Evolutionary conservation across 2,888 invertebrate genomes (phyloP).

Genomic region (Drosophila quinaria): DNA sequence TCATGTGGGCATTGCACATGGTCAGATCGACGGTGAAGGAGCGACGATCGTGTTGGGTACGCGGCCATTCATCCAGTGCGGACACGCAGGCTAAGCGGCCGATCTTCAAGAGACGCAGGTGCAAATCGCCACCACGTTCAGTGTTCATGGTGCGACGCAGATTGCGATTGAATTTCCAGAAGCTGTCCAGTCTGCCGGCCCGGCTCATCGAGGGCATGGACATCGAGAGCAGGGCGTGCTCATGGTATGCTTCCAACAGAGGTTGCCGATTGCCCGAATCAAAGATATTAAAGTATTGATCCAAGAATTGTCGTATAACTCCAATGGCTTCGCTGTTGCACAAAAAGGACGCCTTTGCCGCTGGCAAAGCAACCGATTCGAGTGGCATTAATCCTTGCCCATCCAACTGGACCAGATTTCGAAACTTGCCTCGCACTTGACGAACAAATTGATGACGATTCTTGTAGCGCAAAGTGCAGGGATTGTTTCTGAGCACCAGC

Average conservation of each 20-base stretch:
- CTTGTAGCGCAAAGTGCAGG: constrained; percentile 46
- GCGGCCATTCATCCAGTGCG: constrained; percentile 93
- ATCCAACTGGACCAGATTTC: constrained; percentile 94
- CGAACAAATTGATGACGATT: constrained; percentile 87
- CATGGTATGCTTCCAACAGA: constrained; percentile 94
- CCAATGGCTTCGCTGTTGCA: constrained; percentile 66
- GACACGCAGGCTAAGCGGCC: constrained; percentile 93
- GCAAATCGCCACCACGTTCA: constrained; percentile 87
- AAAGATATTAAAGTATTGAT: constrained; percentile 94
- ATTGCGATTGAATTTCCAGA: constrained; percentile 90
- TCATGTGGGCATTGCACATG: constrained; percentile 89
- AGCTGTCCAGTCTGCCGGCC: constrained; percentile 87
- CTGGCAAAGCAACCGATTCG: constrained; percentile 88
- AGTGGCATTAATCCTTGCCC: constrained; percentile 93
- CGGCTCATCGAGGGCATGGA: constrained; percentile 87
- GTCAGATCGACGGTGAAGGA: constrained; percentile 96
- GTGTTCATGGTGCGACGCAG: constrained; percentile 87
- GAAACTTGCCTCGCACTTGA: constrained; percentile 95
- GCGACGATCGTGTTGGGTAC: constrained; percentile 93
- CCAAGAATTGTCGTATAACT: constrained; percentile 91
- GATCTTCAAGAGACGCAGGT: constrained; percentile 89
- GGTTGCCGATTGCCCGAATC: constrained; percentile 92
- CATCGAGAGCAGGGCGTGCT: constrained; percentile 92
- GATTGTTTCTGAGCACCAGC: constrained; percentile 88
- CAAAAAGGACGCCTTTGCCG: constrained; percentile 89